Evolutionary conservation across 2,113 vertebrate species (phyloP).

Genomic region (Bubo bubo): DNA sequence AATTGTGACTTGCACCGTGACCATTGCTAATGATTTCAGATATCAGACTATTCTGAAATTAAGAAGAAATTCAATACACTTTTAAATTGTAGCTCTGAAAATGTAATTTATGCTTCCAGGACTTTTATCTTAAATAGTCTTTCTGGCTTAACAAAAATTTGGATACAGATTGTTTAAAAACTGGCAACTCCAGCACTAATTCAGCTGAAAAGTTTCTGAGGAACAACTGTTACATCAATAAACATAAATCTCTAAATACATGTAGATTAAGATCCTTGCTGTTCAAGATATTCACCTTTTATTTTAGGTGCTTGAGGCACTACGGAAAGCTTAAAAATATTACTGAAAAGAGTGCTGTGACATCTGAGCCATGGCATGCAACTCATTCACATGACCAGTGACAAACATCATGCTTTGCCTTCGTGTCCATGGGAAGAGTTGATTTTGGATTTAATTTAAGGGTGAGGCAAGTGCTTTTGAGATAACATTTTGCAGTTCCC

Average conservation of each 20-base stretch:
- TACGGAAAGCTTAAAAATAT: background rate
- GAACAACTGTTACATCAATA: background rate
- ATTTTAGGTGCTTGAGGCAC: constrained; percentile 1
- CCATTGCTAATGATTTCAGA: background rate
- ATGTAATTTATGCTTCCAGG: background rate
- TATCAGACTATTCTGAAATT: background rate
- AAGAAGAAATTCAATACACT: background rate
- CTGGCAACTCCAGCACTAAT: background rate
- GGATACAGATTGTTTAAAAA: background rate
- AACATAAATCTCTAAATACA: background rate
- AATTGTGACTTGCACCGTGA: background rate
- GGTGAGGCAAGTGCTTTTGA: constrained; percentile 7
- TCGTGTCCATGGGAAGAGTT: background rate
- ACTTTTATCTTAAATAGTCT: background rate
- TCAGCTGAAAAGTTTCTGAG: background rate
- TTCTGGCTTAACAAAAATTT: background rate
- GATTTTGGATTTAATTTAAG: constrained; percentile 28
- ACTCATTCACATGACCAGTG: background rate
- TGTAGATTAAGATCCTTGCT: background rate
- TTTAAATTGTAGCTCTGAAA: background rate
- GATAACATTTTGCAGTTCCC: constrained; percentile 19
- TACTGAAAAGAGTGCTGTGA: constrained; percentile 10
- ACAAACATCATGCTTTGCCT: background rate
- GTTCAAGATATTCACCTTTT: background rate
- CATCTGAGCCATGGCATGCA: background rate